These are phyloP conservation scores for Acanthopagrus latus DNA, from an alignment of 2,797 vertebrate species.

Conservation along the genomic window DNA sequence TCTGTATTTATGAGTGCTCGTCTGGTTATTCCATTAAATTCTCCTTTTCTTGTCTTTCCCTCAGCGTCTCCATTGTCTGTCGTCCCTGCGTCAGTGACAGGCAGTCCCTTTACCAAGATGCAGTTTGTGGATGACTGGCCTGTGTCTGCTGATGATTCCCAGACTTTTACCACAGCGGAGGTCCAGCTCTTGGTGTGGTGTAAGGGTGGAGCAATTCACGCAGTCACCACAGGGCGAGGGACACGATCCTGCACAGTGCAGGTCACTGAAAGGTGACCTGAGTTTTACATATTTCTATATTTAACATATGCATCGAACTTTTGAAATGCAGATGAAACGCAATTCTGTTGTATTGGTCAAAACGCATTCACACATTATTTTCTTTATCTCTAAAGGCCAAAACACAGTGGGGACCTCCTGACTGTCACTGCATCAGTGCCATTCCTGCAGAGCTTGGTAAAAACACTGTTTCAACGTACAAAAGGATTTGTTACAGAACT, in stretches of 20 bases:
- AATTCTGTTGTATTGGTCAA: not conserved
- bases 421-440: slow-evolving; percentile 49
- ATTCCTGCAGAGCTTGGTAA: slow-evolving; percentile 73
- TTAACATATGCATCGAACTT: not conserved
- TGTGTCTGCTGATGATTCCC: slow-evolving; percentile 35
- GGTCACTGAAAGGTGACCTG: slow-evolving; percentile 83
- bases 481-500: not conserved
- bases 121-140: slow-evolving; percentile 81
- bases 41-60: slow-evolving; percentile 7
- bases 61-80: slow-evolving; percentile 71
- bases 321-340: not conserved
- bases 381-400: slow-evolving; percentile 47
- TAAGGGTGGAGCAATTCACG: slow-evolving; percentile 83
- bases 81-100: slow-evolving; percentile 39
- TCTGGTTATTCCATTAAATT: slow-evolving; percentile 41
- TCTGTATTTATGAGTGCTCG: no score
- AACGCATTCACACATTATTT: not conserved
- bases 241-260: slow-evolving; percentile 50
- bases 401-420: slow-evolving; percentile 54
- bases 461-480: slow-evolving; percentile 1
- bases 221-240: slow-evolving; percentile 70
- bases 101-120: slow-evolving; percentile 68
- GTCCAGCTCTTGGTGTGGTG: slow-evolving; percentile 82
- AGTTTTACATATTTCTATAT: not conserved
- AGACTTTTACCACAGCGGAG: slow-evolving; percentile 29